Evolutionary conservation across 2,113 vertebrate species (phyloP), one percentile per base, ranked within the genome.

Genomic region (Petrocephalus microphthalmus): DNA sequence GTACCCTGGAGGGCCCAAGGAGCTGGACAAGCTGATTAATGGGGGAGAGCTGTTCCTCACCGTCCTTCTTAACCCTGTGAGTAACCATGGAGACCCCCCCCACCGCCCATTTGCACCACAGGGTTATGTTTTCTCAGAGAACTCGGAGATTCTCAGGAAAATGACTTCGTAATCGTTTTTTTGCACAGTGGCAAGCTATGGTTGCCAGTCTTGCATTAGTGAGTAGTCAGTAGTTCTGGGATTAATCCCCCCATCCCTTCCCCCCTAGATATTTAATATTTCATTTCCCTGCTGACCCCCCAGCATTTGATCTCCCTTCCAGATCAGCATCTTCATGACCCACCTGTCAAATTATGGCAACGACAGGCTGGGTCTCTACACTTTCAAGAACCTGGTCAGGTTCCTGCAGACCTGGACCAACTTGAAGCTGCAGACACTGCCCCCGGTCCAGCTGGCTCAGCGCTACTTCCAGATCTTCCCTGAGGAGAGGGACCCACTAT

Each of bases 321-420:
- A 99, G 98, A 99, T 99, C 90, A 99, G 98, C 92, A 99, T 99
- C 92, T 99, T 99, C 93, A 99, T 99, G 98, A 99, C 98, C 2
- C 98, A 99, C 89, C 94, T 99, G 92, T 99, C 98, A 91, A 99
- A 99, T 92, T 99, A 99, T 0, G 98, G 98, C 47, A 99, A 99
- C 0, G 98, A 99, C 90, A 97, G 98, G 56, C 96, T 99, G 88
- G 98, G 98, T 86, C 94, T 99, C 82, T 99, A 98, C 93, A 99
- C 98, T 89, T 99, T 99, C 91, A 98, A 97, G 92, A 98, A 97
- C 92, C 95, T 99, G 93, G 95, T 97, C 92, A 96, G 91, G 91
- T 99, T 99, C 88, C 93, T 99, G 90, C 95, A 96, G 92, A 97
- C 97, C 29, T 99, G 98, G 98, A 99, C 98, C 89, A 98, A 98